phyloP scores from a whole-genome alignment of 2,888 invertebrate genomes.

The Apodemia zela region DNA sequence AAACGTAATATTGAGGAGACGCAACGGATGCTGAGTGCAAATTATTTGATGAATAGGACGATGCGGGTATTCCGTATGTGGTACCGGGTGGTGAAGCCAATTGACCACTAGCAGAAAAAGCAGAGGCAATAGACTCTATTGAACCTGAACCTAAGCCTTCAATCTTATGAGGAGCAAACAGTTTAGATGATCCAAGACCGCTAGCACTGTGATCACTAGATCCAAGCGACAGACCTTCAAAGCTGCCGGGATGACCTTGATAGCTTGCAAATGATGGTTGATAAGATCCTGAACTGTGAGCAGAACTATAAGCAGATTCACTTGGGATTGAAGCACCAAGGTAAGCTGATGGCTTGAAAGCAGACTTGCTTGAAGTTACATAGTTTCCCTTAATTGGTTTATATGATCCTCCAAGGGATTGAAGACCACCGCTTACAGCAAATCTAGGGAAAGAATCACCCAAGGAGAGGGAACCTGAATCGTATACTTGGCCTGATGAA shows the following conservation, averaged over 20 bases:
- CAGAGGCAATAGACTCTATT: constrained; percentile 48
- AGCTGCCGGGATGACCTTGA: constrained; percentile 34
- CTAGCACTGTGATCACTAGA: constrained; percentile 47
- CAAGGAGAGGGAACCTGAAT: constrained; percentile 42
- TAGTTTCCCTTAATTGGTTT: constrained; percentile 50
- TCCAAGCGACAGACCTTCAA: constrained; percentile 42
- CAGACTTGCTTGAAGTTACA: constrained; percentile 50
- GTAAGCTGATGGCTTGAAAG: constrained; percentile 72
- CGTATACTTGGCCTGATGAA: constrained; percentile 33
- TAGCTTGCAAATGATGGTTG: constrained; percentile 47
- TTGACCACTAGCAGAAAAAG: constrained; percentile 57
- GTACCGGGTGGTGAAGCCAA: constrained; percentile 53
- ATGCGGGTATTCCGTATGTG: constrained; percentile 54
- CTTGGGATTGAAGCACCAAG: constrained; percentile 61
- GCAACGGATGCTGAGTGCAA: constrained; percentile 55
- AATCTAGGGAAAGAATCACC: constrained; percentile 37
- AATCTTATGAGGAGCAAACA: constrained; percentile 50
- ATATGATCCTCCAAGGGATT: constrained; percentile 46
- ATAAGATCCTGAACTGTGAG: constrained; percentile 48
- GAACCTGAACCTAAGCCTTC: constrained; percentile 51
- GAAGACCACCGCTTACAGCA: constrained; percentile 41
- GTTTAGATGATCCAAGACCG: constrained; percentile 53
- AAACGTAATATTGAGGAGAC: constrained; percentile 56
- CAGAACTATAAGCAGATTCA: constrained; percentile 54
- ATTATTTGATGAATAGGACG: constrained; percentile 48